Evolutionary conservation across 2,113 vertebrate genomes (phyloP).

Genomic region (Labeo rohita): DNA sequence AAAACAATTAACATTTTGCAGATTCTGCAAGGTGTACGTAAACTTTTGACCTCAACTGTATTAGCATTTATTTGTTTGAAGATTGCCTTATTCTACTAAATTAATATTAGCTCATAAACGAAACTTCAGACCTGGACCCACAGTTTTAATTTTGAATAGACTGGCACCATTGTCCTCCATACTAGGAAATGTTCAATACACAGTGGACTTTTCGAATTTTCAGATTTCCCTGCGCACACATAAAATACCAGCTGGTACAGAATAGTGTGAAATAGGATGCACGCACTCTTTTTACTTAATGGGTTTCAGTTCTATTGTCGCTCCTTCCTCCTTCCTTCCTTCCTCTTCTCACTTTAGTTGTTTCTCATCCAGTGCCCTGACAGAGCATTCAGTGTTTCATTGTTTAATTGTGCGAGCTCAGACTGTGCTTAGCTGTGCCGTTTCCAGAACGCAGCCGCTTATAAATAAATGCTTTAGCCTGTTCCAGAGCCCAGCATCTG

Average conservation of each 20-base stretch:
- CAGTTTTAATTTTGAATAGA: neutral
- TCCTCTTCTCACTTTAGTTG: conserved; percentile 6
- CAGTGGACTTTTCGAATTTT: neutral
- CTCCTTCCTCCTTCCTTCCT: conserved; percentile 12
- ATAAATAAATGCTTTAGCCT: conserved; percentile 43
- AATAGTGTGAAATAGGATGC: neutral
- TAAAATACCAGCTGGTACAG: too few relatives aligned
- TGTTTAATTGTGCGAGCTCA: conserved; percentile 49
- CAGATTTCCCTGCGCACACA: neutral
- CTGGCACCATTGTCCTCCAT: neutral
- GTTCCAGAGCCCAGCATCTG: conserved; percentile 63
- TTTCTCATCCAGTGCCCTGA: neutral
- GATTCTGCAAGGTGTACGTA: too few relatives aligned
- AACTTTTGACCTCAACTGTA: neutral
- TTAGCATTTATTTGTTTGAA: neutral
- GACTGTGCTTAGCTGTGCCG: conserved; percentile 53
- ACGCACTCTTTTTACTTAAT: neutral
- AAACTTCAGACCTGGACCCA: neutral
- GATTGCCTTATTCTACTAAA: neutral
- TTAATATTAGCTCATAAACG: neutral
- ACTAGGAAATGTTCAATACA: neutral
- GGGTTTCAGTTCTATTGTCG: neutral
- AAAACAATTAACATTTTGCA: too few relatives aligned
- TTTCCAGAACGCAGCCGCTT: conserved; percentile 22
- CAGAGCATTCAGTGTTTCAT: conserved; percentile 5